These are phyloP conservation scores for Tachina grossa DNA, from an alignment of 2,888 invertebrate species.

Conservation along the genomic window DNA sequence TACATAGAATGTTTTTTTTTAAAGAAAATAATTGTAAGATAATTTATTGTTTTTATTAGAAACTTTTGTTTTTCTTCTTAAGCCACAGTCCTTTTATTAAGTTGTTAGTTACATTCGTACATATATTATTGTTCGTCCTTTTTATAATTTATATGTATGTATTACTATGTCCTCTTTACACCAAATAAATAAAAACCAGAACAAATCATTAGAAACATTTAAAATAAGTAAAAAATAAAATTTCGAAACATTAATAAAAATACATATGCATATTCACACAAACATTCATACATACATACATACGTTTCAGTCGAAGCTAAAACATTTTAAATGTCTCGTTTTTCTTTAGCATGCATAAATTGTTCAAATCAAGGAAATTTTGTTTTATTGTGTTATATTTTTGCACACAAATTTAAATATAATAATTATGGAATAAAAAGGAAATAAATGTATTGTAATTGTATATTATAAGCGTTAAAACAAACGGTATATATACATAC, in stretches of 20 bases:
- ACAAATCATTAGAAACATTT: conserved; percentile 31
- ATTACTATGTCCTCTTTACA: conserved; percentile 56
- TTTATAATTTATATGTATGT: conserved; percentile 22
- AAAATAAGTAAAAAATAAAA: conserved; percentile 23
- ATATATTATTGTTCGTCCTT: conserved; percentile 43
- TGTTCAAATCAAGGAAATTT: conserved; percentile 19
- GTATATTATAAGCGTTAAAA: conserved; percentile 61
- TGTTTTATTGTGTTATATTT: neutral
- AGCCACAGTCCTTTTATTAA: conserved; percentile 47
- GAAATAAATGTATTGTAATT: conserved; percentile 59
- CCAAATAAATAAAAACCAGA: conserved; percentile 60
- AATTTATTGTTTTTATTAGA: conserved; percentile 66
- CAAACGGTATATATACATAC: conserved; percentile 4
- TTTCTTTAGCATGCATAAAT: conserved; percentile 20
- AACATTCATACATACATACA: neutral
- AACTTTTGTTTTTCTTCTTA: conserved; percentile 40
- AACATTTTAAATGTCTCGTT: conserved; percentile 24
- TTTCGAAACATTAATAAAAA: conserved; percentile 31
- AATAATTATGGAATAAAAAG: conserved; percentile 38
- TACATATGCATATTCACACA: neutral
- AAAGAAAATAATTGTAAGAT: conserved; percentile 63
- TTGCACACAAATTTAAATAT: conserved; percentile 31
- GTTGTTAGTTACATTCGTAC: conserved; percentile 56
- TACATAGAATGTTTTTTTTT: conserved; percentile 54
- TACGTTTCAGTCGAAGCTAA: conserved; percentile 25